Percentiles rank a stretch among this genome's conserved stretches.
These are phyloP conservation scores for Pterocles burchelli DNA, from an alignment of 2,113 vertebrate genomes.

Conservation along the genomic window DNA sequence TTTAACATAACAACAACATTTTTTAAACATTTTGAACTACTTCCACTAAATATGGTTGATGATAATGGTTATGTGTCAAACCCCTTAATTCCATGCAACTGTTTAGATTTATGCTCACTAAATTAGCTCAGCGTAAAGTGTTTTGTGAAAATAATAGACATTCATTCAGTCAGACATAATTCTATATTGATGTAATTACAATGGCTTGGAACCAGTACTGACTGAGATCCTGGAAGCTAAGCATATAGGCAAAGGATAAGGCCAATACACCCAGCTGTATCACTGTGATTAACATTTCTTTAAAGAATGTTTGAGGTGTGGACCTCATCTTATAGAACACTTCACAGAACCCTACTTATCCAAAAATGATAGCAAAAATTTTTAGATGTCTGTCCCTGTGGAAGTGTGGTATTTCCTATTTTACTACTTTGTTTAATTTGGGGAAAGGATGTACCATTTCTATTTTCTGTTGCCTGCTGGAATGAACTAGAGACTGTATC, in stretches of 20 bases:
- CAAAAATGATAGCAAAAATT: neutral
- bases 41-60: neutral
- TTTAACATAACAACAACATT: neutral
- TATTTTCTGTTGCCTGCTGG: neutral
- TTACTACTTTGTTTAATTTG: neutral
- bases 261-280: neutral
- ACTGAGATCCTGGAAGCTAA: neutral
- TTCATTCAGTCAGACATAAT: neutral
- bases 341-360: neutral
- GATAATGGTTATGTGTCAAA: neutral
- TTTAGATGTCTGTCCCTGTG: neutral
- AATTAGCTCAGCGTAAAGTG: neutral
- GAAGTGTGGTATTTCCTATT: neutral
- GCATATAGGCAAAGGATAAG: neutral
- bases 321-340: neutral
- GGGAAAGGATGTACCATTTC: neutral
- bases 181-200: neutral
- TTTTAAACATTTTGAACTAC: neutral
- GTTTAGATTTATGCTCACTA: neutral
- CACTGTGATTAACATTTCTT: neutral
- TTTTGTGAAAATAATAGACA: constrained; percentile 13
- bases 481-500: neutral
- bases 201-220: neutral
- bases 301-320: neutral
- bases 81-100: neutral